Conservation (phyloP, 2,797 vertebrate genomes). For the Pseudotriccus pelzelni region DNA sequence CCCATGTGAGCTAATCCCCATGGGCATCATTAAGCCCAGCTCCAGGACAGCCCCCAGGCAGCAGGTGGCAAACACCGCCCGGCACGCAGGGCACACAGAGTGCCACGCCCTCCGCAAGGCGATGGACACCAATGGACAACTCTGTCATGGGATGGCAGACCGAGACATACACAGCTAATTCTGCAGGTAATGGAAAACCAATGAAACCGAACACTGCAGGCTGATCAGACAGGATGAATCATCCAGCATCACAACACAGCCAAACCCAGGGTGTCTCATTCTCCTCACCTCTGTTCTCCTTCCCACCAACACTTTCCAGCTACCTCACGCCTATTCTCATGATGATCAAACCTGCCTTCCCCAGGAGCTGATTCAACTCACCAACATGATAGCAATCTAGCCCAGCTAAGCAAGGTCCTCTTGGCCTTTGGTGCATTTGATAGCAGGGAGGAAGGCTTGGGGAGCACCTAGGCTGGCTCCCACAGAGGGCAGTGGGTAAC, state of each 20-base stretch:
- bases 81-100: not conserved
- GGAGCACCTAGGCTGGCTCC: not conserved
- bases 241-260: not conserved
- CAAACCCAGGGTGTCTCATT: not conserved
- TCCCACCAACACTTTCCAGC: conserved; percentile 12
- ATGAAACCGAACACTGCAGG: not conserved
- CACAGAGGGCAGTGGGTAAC: not conserved
- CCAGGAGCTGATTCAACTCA: not conserved
- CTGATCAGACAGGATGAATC: not conserved
- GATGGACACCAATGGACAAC: not conserved
- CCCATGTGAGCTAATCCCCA: not conserved
- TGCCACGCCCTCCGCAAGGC: rapidly evolving
- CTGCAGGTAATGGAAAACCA: not conserved
- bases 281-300: not conserved
- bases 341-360: not conserved
- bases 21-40: not conserved
- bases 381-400: not conserved
- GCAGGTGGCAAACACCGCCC: not conserved
- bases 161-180: not conserved
- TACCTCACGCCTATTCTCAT: not conserved
- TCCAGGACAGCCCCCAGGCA: not conserved
- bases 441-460: not conserved
- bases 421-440: not conserved
- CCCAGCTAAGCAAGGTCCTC: not conserved
- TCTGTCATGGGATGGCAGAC: not conserved